A percentile compares a stretch with the other conserved stretches of the same genome.
Conservation (phyloP, 2,888 invertebrate genomes). For the Yponomeuta malinellus region DNA sequence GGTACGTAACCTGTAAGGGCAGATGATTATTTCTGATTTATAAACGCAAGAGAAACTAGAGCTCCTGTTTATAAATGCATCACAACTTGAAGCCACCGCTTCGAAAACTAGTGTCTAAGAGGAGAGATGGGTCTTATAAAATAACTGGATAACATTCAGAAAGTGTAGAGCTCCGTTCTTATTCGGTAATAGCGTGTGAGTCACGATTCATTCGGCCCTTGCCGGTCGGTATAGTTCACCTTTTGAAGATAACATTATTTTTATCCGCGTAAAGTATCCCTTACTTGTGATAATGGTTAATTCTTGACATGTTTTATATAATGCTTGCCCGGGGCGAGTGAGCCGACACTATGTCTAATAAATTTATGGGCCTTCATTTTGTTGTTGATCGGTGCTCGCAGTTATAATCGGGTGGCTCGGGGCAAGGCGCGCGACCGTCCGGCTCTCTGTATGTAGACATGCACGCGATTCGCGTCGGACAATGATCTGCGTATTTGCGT, state of each 20-base stretch:
- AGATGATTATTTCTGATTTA: conserved; percentile 8
- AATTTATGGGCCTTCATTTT: conserved; percentile 74
- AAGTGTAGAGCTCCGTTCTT: conserved; percentile 3
- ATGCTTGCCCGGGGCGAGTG: conserved; percentile 62
- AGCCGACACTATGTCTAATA: conserved; percentile 75
- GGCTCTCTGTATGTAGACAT: conserved; percentile 16
- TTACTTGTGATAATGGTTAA: conserved; percentile 68
- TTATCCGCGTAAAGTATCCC: conserved; percentile 55
- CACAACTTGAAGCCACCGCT: background rate
- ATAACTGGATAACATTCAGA: background rate
- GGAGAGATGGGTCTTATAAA: background rate
- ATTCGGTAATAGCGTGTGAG: conserved; percentile 17
- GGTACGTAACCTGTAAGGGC: background rate
- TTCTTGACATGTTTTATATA: conserved; percentile 74
- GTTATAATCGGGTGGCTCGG: conserved; percentile 69
- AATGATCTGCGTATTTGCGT: background rate
- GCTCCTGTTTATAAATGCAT: conserved; percentile 1
- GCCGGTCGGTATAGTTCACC: conserved; percentile 36
- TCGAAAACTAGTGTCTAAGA: background rate
- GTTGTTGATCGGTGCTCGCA: conserved; percentile 73
- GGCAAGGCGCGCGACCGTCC: conserved; percentile 55
- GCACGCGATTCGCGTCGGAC: background rate
- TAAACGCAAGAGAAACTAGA: conserved; percentile 6
- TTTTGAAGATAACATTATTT: conserved; percentile 40
- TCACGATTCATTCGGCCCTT: conserved; percentile 40